Percentiles rank a stretch among this genome's conserved stretches.
Conservation (phyloP, 2,888 invertebrate genomes). For the Dynastes hyllus region DNA sequence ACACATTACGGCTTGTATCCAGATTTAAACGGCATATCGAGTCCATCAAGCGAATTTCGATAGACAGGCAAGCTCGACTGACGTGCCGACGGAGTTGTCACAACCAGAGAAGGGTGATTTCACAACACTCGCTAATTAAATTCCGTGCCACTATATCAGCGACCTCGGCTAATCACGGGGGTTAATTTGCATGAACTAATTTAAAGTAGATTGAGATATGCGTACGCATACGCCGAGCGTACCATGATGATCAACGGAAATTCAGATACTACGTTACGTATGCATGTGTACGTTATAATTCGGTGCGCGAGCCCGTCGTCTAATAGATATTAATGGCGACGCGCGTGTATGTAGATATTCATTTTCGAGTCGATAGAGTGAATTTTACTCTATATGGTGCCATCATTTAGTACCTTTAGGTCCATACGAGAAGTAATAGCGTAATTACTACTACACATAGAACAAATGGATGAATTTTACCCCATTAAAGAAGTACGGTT, state of each 20-base stretch:
- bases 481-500: too few relatives aligned
- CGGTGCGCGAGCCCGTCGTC: neutral
- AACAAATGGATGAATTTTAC: too few relatives aligned
- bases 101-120: constrained; percentile 37
- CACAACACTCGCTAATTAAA: constrained; percentile 43
- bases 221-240: constrained; percentile 5
- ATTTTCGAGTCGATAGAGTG: neutral
- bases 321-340: constrained; percentile 12
- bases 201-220: constrained; percentile 46
- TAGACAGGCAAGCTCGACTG: constrained; percentile 10
- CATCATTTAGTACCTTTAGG: too few relatives aligned
- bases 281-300: constrained; percentile 9
- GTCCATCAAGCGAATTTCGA: constrained; percentile 28
- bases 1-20: neutral
- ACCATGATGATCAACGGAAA: constrained; percentile 11
- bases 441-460: too few relatives aligned
- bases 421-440: too few relatives aligned
- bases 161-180: constrained; percentile 36
- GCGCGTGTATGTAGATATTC: constrained; percentile 4
- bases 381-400: neutral
- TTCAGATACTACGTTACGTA: constrained; percentile 25
- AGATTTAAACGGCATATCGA: constrained; percentile 28
- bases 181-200: constrained; percentile 45
- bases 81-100: constrained; percentile 23
- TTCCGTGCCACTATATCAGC: constrained; percentile 27